These are phyloP conservation scores for Lagria hirta DNA, from an alignment of 2,888 invertebrate species.

Conservation along the genomic window DNA sequence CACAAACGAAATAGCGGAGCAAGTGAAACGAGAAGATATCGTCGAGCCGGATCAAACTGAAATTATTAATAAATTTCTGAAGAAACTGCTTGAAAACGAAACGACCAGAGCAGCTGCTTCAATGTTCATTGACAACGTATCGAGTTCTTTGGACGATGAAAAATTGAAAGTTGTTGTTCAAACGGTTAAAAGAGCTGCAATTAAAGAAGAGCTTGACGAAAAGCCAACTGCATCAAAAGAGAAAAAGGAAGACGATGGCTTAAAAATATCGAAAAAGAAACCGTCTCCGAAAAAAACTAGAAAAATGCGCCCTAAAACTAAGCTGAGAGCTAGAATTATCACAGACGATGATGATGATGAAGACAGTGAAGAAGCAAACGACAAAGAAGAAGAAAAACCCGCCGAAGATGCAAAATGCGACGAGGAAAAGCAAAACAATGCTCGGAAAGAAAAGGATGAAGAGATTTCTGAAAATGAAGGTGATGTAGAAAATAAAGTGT, in stretches of 20 bases:
- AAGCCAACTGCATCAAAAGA: background rate
- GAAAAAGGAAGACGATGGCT: slow-evolving; percentile 1
- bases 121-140: slow-evolving; percentile 22
- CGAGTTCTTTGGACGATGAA: slow-evolving; percentile 21
- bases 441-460: slow-evolving; percentile 32
- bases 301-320: no score
- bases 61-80: slow-evolving; percentile 22
- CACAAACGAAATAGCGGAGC: slow-evolving; percentile 23
- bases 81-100: slow-evolving; percentile 19
- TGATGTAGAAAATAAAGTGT: slow-evolving; percentile 13
- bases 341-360: background rate
- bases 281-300: background rate
- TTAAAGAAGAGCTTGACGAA: slow-evolving; percentile 7
- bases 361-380: slow-evolving; percentile 47
- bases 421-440: slow-evolving; percentile 25
- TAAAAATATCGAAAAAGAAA: background rate
- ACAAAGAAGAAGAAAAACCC: slow-evolving; percentile 54
- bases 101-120: slow-evolving; percentile 18
- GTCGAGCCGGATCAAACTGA: slow-evolving; percentile 14
- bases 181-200: slow-evolving; percentile 12
- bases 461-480: slow-evolving; percentile 28
- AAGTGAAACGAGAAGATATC: slow-evolving; percentile 17
- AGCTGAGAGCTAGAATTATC: no score
- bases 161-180: slow-evolving; percentile 20
- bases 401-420: slow-evolving; percentile 15